A percentile compares a stretch with the other conserved stretches of the same genome.
Evolutionary conservation across 2,113 vertebrate species (phyloP).

Genomic region (Struthio camelus): DNA sequence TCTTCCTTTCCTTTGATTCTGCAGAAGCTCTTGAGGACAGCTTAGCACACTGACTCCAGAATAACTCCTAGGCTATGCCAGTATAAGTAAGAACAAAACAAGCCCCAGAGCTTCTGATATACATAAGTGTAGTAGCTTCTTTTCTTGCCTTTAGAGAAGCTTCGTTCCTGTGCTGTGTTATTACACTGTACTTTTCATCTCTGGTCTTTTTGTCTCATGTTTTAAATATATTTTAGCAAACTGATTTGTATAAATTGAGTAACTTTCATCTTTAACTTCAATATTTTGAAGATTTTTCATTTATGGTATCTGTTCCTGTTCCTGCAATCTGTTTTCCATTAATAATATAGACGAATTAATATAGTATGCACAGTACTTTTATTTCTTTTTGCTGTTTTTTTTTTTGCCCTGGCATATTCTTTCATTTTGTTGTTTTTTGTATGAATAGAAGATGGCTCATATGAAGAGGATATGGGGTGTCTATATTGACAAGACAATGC

Average conservation of each 20-base stretch:
- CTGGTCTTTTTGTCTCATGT: neutral
- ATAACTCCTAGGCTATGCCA: neutral
- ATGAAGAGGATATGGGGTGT: neutral
- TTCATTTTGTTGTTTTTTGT: constrained; percentile 28
- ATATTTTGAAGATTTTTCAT: neutral
- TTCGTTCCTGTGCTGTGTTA: neutral
- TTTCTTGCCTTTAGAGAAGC: neutral
- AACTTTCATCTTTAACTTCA: neutral
- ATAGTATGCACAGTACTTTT: neutral
- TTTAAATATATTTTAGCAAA: neutral
- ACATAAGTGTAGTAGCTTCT: neutral
- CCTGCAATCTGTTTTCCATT: neutral
- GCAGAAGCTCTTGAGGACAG: neutral
- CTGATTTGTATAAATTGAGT: neutral
- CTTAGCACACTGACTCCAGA: neutral
- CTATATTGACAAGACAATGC: constrained; percentile 10
- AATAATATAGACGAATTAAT: too few species aligned
- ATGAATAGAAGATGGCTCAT: neutral
- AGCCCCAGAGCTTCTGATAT: neutral
- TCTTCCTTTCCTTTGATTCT: neutral
- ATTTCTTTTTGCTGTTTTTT: neutral
- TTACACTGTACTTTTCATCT: neutral
- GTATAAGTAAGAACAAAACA: neutral
- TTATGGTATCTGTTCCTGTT: neutral
- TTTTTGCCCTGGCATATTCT: neutral